Base-by-base conservation (phyloP, 2,797 vertebrate genomes). In the Benthosema pterotum region DNA sequence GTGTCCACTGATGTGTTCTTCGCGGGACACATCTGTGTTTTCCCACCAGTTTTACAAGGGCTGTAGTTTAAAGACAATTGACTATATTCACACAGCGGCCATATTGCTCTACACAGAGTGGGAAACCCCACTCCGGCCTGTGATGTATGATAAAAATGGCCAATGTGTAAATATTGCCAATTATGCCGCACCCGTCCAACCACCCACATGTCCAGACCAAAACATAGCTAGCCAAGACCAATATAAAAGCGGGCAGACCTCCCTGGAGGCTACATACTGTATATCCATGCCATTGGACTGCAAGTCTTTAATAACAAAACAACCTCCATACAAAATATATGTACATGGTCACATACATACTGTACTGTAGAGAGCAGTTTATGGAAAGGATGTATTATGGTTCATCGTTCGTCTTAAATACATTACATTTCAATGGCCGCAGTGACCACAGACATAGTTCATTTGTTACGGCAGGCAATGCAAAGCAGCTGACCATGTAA, bases 251-350 rank as follows among this genome's bases (percentile, higher is more conserved):
- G 73, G 50, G 7, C 67, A 63, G 66, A 83, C 46, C 11, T 69
- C 45, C 63, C 14, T 57, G 71, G 75, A 80, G 79, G 16, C 73
- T 61, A 77, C 69, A 78, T 71, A 25, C 3, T 22, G 19, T 25
- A 79, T 68, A 84, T 76, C 70, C 58, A 77, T 87, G 73, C 83
- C 74, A 77, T 87, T 84, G 79, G 83, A 88, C 86, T 83, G 74
- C 54, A 84, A 85, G 83, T 86, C 85, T 93, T 93, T 93, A 93
- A 90, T 93, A 90, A 88, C 80, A 80, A 86, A 88, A 79, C 71
- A 81, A 60, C 65, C 72, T 89, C 84, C 85, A 90, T 93, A 93
- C 84, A 93, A 93, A 93, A 92, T 88, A 87, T 91, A 88, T 91
- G 80, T 90, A 92, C 91, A 92, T 79, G 77, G 79, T 89, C 81